Evolutionary conservation across 2,113 vertebrate genomes (phyloP), one percentile per base, ranked within the genome.

Genomic region (Odocoileus virginianus): DNA sequence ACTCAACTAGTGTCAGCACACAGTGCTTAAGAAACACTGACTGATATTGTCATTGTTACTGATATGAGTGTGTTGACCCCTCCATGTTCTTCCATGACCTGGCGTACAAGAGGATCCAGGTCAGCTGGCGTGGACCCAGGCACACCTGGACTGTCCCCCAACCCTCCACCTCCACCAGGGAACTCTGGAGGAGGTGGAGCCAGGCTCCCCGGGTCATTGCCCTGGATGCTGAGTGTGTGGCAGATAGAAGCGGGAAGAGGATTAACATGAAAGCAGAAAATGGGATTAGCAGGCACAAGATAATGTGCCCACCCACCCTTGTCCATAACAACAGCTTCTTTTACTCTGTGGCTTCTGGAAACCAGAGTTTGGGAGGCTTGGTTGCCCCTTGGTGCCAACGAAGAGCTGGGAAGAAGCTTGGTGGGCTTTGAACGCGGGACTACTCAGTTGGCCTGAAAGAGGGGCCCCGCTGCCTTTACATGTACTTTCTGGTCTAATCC

Each of bases 251-350:
- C 88, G 91, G 92, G 95, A 94, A 97, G 89, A 94, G 97, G 98
- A 97, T 98, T 97, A 98, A 97, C 94, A 89, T 43, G 92, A 97
- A 96, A 98, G 95, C 96, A 96, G 98, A 98, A 97, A 98, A 97
- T 96, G 95, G 97, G 97, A 98, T 98, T 98, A 98, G 74, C 89
- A 95, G 89, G 87, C 91, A 91, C 71, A 15, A 67, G 89, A 58
- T 87, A 95, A 96, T 40, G 89, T 93, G 74, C 92, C 95, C 95
- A 91, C 57, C 86, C 74, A 3, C 67, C 76, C 86, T 58, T 74
- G 81, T 79, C 96, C 96, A 87, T 76, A 96, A 97, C 97, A 96
- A 95, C 17, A 0, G 92, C 83, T 91, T 92, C 97, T 95, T 93
- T 96, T 78, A 76, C 81, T 89, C 87, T 25, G 12, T 57, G 78